Conservation (phyloP, 2,113 vertebrate genomes). For the Callocephalon fimbriatum region DNA sequence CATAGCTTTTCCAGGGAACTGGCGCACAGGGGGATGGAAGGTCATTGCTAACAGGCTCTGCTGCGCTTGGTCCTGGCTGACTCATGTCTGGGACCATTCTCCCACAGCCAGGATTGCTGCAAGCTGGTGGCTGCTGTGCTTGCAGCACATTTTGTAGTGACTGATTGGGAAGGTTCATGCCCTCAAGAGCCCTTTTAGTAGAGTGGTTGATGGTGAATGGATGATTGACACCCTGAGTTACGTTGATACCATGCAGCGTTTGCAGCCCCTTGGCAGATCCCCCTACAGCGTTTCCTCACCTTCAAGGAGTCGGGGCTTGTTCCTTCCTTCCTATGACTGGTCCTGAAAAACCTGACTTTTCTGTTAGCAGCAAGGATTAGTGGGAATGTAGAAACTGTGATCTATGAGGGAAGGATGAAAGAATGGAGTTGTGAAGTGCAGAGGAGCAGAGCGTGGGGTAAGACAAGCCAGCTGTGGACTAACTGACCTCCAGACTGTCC, state of each 20-base stretch:
- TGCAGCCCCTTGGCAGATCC: not conserved
- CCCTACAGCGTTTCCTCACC: not conserved
- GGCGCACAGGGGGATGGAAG: not conserved
- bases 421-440: not conserved
- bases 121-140: not conserved
- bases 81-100: not conserved
- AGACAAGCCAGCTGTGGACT: not conserved
- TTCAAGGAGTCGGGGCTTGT: not conserved
- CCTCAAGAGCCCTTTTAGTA: not conserved
- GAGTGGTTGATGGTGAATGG: accelerated
- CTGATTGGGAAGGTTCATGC: not conserved
- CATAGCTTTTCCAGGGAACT: not conserved
- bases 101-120: not conserved
- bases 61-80: accelerated
- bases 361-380: not conserved
- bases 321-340: not conserved
- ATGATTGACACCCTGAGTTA: not conserved
- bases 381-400: not conserved
- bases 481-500: not conserved
- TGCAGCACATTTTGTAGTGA: not conserved
- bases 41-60: accelerated
- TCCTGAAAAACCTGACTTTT: not conserved
- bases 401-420: not conserved
- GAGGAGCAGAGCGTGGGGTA: not conserved
- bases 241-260: not conserved